phyloP scores from a whole-genome alignment of 2,797 vertebrate species.

The Brachyrhaphis roseni region DNA sequence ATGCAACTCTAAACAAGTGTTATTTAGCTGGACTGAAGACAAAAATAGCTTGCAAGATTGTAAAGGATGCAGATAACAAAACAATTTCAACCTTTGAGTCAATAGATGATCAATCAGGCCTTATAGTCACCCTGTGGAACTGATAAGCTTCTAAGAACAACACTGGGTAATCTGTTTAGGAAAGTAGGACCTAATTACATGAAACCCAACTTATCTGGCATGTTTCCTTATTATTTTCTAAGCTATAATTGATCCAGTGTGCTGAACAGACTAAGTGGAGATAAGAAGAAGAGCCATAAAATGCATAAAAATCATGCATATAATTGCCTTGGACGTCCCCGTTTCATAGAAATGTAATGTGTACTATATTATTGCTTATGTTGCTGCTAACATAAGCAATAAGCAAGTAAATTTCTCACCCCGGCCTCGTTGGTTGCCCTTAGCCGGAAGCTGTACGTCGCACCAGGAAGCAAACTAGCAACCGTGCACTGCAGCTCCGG shows the following conservation, averaged over 20 bases:
- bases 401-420: conserved; percentile 79
- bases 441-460: conserved; percentile 89
- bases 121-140: conserved; percentile 13
- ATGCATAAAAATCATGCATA: background rate
- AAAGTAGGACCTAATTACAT: conserved; percentile 26
- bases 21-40: background rate
- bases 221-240: background rate
- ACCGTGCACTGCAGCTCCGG: conserved; percentile 89
- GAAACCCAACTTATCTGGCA: background rate
- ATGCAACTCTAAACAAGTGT: background rate
- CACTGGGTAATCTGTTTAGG: conserved; percentile 27
- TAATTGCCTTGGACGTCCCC: background rate
- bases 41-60: background rate
- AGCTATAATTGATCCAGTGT: background rate
- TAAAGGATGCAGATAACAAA: background rate
- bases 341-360: background rate
- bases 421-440: conserved; percentile 91
- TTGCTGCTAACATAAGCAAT: background rate
- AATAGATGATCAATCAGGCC: conserved; percentile 34
- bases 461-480: conserved; percentile 90
- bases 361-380: background rate
- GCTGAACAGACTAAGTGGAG: conserved; percentile 7
- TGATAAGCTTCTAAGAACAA: conserved; percentile 10
- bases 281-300: background rate
- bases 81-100: conserved; percentile 16